Evolutionary conservation across 2,113 vertebrate species (phyloP).

Genomic region (Xyrauchen texanus): DNA sequence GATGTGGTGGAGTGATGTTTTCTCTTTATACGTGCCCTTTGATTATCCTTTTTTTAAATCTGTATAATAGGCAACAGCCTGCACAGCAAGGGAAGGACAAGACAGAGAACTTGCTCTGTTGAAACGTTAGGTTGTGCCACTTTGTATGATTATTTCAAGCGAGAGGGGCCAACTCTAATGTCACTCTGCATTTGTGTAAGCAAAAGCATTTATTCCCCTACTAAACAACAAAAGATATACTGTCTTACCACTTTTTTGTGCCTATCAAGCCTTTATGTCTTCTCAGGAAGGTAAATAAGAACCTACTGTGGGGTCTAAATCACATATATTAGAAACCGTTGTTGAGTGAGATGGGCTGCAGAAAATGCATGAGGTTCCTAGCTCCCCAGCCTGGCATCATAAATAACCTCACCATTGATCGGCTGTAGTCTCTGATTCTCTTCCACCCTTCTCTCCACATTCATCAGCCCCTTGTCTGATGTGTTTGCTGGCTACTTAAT

Average conservation of each 20-base stretch:
- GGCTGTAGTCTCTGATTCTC: slow-evolving; percentile 64
- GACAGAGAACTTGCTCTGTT: neutral
- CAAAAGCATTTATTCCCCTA: neutral
- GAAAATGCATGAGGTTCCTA: slow-evolving; percentile 60
- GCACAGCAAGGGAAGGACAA: slow-evolving; percentile 9
- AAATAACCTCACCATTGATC: slow-evolving; percentile 75
- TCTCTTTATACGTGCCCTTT: neutral
- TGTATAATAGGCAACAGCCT: neutral
- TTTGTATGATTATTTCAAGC: slow-evolving; percentile 9
- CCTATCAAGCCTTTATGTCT: neutral
- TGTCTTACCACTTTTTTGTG: neutral
- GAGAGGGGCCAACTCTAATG: slow-evolving; percentile 2
- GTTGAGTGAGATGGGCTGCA: slow-evolving; percentile 44
- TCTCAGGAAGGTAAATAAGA: slow-evolving; percentile 1
- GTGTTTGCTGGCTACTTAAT: slow-evolving; percentile 38
- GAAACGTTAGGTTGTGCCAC: slow-evolving; percentile 8
- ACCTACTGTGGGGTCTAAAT: slow-evolving; percentile 56
- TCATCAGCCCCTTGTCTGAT: slow-evolving; percentile 56
- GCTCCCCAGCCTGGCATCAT: slow-evolving; percentile 58
- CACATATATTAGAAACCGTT: slow-evolving; percentile 43
- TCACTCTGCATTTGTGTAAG: slow-evolving; percentile 8
- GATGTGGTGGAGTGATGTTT: slow-evolving; percentile 20
- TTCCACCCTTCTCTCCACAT: slow-evolving; percentile 60
- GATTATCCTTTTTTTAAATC: slow-evolving; percentile 20
- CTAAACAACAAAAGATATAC: neutral